Evolutionary conservation across 2,888 invertebrate genomes (phyloP).

Genomic region (Stenodema calcarata): DNA sequence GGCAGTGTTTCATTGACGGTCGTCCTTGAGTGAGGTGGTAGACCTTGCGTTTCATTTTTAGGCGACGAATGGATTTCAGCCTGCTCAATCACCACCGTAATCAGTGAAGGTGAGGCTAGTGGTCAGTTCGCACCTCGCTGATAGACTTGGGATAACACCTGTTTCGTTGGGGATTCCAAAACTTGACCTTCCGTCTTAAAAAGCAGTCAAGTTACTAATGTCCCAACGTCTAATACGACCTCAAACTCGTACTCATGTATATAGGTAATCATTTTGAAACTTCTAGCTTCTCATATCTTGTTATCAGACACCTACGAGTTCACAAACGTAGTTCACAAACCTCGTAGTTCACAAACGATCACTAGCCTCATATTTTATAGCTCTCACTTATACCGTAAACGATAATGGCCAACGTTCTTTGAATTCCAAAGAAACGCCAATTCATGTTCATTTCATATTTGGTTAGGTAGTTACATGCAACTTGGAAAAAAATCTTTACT

Average conservation of each 20-base stretch:
- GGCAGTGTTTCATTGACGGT: not conserved
- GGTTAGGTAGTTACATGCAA: no score
- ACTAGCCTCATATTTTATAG: no score
- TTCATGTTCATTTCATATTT: no score
- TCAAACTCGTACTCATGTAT: not conserved
- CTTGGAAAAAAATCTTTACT: no score
- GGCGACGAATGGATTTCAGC: not conserved
- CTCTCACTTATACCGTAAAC: no score
- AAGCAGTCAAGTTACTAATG: not conserved
- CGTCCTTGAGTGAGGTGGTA: not conserved
- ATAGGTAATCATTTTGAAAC: not conserved
- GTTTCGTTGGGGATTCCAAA: not conserved
- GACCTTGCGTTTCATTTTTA: slow-evolving; percentile 13
- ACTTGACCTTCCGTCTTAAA: not conserved
- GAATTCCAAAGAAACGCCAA: no score
- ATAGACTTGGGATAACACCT: not conserved
- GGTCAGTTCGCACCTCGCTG: not conserved
- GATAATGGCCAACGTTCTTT: no score
- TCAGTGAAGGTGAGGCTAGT: not conserved
- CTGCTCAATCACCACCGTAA: not conserved
- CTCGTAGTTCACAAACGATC: no score
- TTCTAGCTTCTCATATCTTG: not conserved
- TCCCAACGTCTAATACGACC: not conserved
- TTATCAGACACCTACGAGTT: no score
- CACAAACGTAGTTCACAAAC: no score